These are phyloP conservation scores for Pterois miles DNA, from an alignment of 2,797 vertebrate genomes.

Conservation along the genomic window DNA sequence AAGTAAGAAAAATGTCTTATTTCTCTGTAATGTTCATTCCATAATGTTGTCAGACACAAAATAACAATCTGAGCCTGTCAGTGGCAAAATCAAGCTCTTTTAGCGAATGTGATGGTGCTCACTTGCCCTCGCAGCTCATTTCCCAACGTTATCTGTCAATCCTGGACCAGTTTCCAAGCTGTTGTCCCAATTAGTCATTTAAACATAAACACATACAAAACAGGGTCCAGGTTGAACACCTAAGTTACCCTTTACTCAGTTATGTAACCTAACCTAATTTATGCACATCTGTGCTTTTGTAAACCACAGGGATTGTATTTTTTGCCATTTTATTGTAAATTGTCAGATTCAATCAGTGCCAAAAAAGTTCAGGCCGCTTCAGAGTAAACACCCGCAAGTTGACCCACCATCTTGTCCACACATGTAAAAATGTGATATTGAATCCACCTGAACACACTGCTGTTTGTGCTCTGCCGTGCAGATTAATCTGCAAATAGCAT, in stretches of 20 bases:
- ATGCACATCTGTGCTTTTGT: not conserved
- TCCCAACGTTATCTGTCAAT: too few species aligned
- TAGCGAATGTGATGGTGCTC: not conserved
- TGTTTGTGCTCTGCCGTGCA: not conserved
- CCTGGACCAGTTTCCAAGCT: too few species aligned
- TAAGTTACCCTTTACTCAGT: too few species aligned
- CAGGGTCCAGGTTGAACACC: too few species aligned
- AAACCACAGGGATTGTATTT: not conserved
- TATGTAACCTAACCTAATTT: not conserved
- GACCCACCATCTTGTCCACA: constrained; percentile 36
- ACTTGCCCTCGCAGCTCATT: not conserved
- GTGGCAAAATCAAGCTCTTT: not conserved
- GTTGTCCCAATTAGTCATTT: too few species aligned
- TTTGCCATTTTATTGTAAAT: not conserved
- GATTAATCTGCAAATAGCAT: constrained; percentile 9
- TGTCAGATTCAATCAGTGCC: constrained; percentile 60
- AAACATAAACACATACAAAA: too few species aligned
- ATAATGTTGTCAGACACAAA: too few species aligned
- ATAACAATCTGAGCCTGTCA: not conserved
- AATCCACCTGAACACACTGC: not conserved
- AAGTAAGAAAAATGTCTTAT: not conserved
- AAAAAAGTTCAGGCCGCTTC: constrained; percentile 77
- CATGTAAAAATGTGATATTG: constrained; percentile 8
- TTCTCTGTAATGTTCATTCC: too few species aligned
- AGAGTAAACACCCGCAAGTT: constrained; percentile 70